phyloP scores from a whole-genome alignment of 2,797 vertebrate genomes.

The Arctocebus calabarensis region DNA sequence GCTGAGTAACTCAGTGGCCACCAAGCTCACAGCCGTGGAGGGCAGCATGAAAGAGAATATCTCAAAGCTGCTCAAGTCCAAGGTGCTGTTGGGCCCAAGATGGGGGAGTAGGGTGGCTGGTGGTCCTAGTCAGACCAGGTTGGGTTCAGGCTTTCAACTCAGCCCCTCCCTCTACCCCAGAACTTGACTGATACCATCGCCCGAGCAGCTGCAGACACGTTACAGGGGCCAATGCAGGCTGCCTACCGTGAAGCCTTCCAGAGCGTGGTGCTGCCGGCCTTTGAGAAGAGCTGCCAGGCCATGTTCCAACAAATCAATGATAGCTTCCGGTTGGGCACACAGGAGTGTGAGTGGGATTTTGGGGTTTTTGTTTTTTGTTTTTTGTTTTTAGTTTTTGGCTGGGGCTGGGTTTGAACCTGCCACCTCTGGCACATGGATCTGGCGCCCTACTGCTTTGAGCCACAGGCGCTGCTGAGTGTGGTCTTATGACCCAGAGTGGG shows the following conservation, averaged over 20 bases:
- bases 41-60: constrained; percentile 95
- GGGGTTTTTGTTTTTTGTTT: too few species aligned
- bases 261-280: constrained; percentile 95
- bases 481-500: neutral
- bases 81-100: constrained; percentile 88
- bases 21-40: constrained; percentile 95
- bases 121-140: neutral
- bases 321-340: constrained; percentile 98
- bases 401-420: too few species aligned
- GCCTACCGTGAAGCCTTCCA: constrained; percentile 97
- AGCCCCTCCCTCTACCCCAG: constrained; percentile 83
- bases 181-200: constrained; percentile 96
- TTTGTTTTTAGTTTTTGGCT: too few species aligned
- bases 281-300: constrained; percentile 98
- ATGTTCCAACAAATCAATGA: constrained; percentile 99
- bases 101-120: neutral
- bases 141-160: constrained; percentile 52
- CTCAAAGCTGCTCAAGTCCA: constrained; percentile 96
- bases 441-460: too few species aligned
- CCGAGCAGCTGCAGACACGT: constrained; percentile 94
- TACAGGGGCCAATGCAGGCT: constrained; percentile 96
- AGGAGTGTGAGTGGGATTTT: constrained; percentile 98
- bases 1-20: constrained; percentile 92
- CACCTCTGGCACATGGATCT: too few species aligned
- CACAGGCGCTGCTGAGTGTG: constrained; percentile 79